Evolutionary conservation across 2,113 vertebrate species (phyloP), one percentile per base, ranked within the genome.

Genomic region (Sciurus niger): DNA sequence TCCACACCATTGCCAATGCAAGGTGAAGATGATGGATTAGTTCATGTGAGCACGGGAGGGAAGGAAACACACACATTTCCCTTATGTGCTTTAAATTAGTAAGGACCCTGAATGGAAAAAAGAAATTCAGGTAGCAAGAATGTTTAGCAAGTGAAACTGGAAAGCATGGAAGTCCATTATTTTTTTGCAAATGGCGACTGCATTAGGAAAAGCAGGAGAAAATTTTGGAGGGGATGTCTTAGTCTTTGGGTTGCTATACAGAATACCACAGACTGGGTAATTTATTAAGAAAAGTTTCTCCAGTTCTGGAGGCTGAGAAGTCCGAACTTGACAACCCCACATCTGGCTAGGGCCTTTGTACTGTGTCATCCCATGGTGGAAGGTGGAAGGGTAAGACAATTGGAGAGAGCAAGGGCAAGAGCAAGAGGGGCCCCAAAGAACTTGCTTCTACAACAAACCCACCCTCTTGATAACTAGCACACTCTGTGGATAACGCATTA

Each of bases 111-210:
- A 65, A 46, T 12, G 30, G 70, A 43, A 68, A 83, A 88, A 40
- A 96, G 37, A 84, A 95, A 58, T 58, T 65, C 9, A 37, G 84
- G 30, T 1, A 67, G 55, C 37, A 37, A 70, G 86, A 24, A 60
- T 65, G 43, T 60, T 91, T 46, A 67, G 84, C 63, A 92, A 88
- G 68, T 51, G 63, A 63, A 63, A 34, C 6, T 25, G 67, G 67
- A 73, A 93, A 84, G 46, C 34, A 2, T 11, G 53, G 18, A 72
- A 17, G 4, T 34, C 8, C 93, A 68, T 17, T 32, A 43, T 90
- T 58, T 68, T 68, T 70, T 55, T 94, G 65, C n/a, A 46, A 94
- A 91, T 3, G 86, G 30, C 14, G 83, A 63, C 86, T 28, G n/a
- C 2, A 0, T 43, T 67, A 84, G 76, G 87, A 60, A 95, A 79